These are phyloP conservation scores for Antheraea assamensis DNA, from an alignment of 2,888 invertebrate species.

Conservation along the genomic window DNA sequence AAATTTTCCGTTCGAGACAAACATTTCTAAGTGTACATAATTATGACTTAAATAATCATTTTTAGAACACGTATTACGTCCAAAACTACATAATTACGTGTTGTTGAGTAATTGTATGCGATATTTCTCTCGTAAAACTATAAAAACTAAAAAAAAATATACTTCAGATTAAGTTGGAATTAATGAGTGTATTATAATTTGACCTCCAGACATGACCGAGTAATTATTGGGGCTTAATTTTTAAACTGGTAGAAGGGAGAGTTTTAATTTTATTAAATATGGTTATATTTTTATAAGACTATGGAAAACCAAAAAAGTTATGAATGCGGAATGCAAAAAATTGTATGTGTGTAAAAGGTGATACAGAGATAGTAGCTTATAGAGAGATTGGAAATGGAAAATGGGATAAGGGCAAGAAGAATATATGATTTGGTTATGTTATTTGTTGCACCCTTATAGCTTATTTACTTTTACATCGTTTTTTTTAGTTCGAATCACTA, in stretches of 20 bases:
- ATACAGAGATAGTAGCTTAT: neutral
- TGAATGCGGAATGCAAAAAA: neutral
- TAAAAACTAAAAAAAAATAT: too few relatives aligned
- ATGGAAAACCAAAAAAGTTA: neutral
- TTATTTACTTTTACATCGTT: too few relatives aligned
- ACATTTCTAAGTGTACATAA: slow-evolving; percentile 17
- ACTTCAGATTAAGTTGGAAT: slow-evolving; percentile 61
- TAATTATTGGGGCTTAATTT: slow-evolving; percentile 54
- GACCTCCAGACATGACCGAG: neutral
- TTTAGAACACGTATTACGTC: slow-evolving; percentile 13
- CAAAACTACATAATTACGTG: slow-evolving; percentile 51
- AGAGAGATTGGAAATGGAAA: too few relatives aligned
- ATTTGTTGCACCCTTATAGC: too few relatives aligned
- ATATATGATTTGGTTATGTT: too few relatives aligned
- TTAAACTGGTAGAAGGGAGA: slow-evolving; percentile 46
- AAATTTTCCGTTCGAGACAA: slow-evolving; percentile 1
- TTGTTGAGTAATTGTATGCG: slow-evolving; percentile 62
- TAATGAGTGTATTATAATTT: slow-evolving; percentile 44
- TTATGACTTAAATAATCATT: slow-evolving; percentile 18
- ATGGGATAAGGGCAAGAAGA: neutral
- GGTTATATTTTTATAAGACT: neutral
- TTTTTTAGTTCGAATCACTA: too few relatives aligned
- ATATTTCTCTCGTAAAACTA: slow-evolving; percentile 64
- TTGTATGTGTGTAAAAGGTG: too few relatives aligned
- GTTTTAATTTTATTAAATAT: neutral